A percentile compares a stretch with the other conserved stretches of the same genome.
Conservation (phyloP, 2,113 vertebrate species). For the Brienomyrus longianalis region DNA sequence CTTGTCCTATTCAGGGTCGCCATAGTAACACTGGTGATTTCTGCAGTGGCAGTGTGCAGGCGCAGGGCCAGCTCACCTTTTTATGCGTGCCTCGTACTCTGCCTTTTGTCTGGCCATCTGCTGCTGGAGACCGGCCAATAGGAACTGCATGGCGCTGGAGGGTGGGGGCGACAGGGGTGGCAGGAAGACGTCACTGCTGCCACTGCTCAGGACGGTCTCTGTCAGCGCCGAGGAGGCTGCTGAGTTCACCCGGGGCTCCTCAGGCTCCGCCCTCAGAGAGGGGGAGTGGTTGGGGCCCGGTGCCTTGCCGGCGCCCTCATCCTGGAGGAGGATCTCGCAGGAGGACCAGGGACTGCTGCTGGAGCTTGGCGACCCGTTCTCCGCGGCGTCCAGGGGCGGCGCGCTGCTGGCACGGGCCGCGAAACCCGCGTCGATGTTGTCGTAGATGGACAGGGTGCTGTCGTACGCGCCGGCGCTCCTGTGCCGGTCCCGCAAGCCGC, state of each 20-base stretch:
- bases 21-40: background rate
- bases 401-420: background rate
- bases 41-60: background rate
- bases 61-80: conserved; percentile 53
- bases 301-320: conserved; percentile 17
- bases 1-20: background rate
- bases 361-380: conserved; percentile 28
- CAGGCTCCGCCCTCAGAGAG: background rate
- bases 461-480: conserved; percentile 40
- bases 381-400: background rate
- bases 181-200: conserved; percentile 67
- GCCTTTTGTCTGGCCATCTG: conserved; percentile 62
- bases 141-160: conserved; percentile 53
- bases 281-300: conserved; percentile 25
- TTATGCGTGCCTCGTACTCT: conserved; percentile 54
- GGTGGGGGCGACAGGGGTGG: conserved; percentile 45
- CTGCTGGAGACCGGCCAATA: conserved; percentile 53
- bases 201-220: conserved; percentile 35
- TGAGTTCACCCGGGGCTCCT: background rate
- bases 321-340: conserved; percentile 35
- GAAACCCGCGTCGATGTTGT: conserved; percentile 31
- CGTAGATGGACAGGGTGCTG: conserved; percentile 50
- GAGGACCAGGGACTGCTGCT: conserved; percentile 48
- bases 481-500: conserved; percentile 6
- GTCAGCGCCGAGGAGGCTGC: conserved; percentile 29